A percentile compares a stretch with the other conserved stretches of the same genome.
Evolutionary conservation across 1,140 invertebrate species (phyloP).

Genomic region (Elymnias hypermnestra): DNA sequence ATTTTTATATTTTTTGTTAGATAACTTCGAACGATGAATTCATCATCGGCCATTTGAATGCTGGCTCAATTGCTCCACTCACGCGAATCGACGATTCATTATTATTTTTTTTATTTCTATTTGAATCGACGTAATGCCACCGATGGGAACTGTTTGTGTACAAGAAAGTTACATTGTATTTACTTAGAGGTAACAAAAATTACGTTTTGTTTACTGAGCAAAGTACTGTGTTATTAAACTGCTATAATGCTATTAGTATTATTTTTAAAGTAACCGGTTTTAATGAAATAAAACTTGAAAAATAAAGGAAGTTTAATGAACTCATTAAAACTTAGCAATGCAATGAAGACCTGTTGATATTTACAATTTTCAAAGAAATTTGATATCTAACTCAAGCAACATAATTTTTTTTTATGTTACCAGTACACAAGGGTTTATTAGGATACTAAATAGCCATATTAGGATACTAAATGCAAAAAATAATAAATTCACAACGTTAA

Average conservation of each 20-base stretch:
- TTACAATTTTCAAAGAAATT: not conserved
- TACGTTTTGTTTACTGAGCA: too few relatives aligned
- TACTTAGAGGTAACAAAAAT: constrained; percentile 3
- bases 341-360: not conserved
- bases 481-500: too few relatives aligned
- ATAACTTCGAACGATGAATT: constrained; percentile 13
- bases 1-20: constrained; percentile 15
- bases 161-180: constrained; percentile 17
- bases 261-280: constrained; percentile 12
- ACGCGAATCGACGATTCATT: constrained; percentile 42
- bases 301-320: constrained; percentile 1
- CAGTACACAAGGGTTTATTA: too few relatives aligned
- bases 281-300: constrained; percentile 4
- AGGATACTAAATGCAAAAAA: too few relatives aligned
- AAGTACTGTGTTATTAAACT: not conserved
- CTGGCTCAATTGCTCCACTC: constrained; percentile 38
- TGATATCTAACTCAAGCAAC: too few relatives aligned
- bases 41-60: constrained; percentile 43
- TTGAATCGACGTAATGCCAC: constrained; percentile 13
- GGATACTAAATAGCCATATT: too few relatives aligned
- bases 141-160: constrained; percentile 20
- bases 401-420: too few relatives aligned
- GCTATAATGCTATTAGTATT: not conserved
- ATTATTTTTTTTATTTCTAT: constrained; percentile 29
- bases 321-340: constrained; percentile 5